These are phyloP conservation scores for Oncorhynchus kisutch DNA, from an alignment of 2,113 vertebrate species.

Conservation along the genomic window DNA sequence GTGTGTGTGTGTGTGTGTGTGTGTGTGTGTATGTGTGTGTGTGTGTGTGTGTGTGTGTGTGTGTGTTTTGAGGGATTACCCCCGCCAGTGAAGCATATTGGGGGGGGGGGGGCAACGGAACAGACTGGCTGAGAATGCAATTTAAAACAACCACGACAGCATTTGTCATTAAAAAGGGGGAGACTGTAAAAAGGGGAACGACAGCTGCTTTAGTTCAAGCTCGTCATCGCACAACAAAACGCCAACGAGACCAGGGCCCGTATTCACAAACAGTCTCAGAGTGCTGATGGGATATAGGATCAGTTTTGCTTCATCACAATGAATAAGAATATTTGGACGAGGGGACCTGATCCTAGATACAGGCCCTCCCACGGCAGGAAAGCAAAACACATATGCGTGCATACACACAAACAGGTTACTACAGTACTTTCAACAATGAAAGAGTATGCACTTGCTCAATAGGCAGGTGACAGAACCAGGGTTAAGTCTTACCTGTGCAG, in stretches of 20 bases:
- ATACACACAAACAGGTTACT: not conserved
- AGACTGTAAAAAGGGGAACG: not conserved
- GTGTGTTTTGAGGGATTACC: conserved; percentile 40
- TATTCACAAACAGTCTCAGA: too few species aligned
- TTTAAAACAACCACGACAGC: conserved; percentile 64
- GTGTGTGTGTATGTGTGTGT: not conserved
- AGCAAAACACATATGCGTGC: conserved; percentile 12
- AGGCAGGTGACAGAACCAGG: not conserved
- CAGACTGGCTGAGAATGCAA: conserved; percentile 58
- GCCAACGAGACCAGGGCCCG: not conserved
- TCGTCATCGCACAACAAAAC: conserved; percentile 39
- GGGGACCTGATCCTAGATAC: too few species aligned
- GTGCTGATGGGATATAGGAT: too few species aligned
- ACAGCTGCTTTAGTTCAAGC: conserved; percentile 28
- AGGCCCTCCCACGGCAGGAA: not conserved
- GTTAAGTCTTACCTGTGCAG: conserved; percentile 5
- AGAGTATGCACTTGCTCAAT: not conserved
- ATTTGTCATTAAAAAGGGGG: conserved; percentile 46
- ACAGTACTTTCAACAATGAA: not conserved
- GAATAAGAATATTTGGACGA: too few species aligned
- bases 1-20: conserved; percentile 2
- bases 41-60: conserved; percentile 1
- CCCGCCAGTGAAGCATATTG: conserved; percentile 36
- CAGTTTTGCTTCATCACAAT: too few species aligned
- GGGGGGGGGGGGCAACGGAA: conserved; percentile 17